Percentiles rank a stretch among this genome's conserved stretches.
phyloP scores from a whole-genome alignment of 2,888 invertebrate species.

The Pterostichus madidus region DNA sequence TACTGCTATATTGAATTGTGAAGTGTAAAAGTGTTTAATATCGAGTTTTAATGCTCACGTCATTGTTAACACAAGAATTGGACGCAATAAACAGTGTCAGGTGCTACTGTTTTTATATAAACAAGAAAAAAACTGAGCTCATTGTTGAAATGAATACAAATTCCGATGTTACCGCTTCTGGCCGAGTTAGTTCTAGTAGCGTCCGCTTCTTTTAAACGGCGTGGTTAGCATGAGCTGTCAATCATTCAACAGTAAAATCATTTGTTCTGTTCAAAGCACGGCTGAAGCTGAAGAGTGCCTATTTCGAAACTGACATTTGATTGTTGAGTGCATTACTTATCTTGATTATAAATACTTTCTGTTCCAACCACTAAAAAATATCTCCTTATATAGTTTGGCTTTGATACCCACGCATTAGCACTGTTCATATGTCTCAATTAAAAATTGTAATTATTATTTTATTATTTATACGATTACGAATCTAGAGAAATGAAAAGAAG shows the following conservation, averaged over 20 bases:
- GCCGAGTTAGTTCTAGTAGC: constrained; percentile 25
- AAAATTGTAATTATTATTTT: constrained; percentile 1
- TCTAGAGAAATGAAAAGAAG: background rate
- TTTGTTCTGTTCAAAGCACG: constrained; percentile 45
- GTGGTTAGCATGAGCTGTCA: constrained; percentile 50
- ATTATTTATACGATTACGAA: background rate
- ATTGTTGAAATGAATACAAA: constrained; percentile 39
- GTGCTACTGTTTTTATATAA: constrained; percentile 38
- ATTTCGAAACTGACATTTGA: constrained; percentile 55
- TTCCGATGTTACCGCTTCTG: constrained; percentile 29
- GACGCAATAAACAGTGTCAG: constrained; percentile 25
- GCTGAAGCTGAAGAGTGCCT: constrained; percentile 27
- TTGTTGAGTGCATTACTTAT: constrained; percentile 60
- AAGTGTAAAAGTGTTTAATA: constrained; percentile 33
- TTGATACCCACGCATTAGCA: background rate
- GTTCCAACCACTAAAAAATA: constrained; percentile 32
- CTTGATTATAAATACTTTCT: constrained; percentile 57
- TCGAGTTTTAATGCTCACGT: constrained; percentile 10
- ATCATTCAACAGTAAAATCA: constrained; percentile 55
- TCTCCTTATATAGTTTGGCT: constrained; percentile 12
- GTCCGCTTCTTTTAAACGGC: constrained; percentile 26
- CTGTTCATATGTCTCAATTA: constrained; percentile 21
- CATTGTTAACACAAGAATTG: constrained; percentile 32
- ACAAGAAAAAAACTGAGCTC: constrained; percentile 21
- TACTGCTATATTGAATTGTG: constrained; percentile 21